Percentiles rank a stretch among this genome's conserved stretches.
phyloP scores from a whole-genome alignment of 1,140 invertebrate genomes.

The Coenobita brevimanus region DNA sequence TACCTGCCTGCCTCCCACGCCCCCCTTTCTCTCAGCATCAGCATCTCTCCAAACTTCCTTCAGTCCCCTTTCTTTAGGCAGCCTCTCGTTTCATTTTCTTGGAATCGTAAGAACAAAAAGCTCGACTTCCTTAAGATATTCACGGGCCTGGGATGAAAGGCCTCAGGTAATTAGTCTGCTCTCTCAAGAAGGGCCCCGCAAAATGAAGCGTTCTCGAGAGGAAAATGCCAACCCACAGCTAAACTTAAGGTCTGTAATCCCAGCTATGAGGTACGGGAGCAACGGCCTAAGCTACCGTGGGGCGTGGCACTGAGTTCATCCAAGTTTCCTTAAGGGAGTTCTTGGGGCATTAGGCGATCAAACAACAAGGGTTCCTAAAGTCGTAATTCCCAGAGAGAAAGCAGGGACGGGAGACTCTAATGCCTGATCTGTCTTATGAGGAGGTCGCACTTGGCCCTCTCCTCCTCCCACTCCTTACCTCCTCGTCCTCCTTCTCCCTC shows the following conservation, averaged over 20 bases:
- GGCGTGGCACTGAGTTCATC: conserved; percentile 53
- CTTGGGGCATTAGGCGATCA: conserved; percentile 52
- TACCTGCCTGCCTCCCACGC: not conserved
- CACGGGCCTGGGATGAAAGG: conserved; percentile 65
- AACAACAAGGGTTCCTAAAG: conserved; percentile 42
- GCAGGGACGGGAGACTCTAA: not conserved
- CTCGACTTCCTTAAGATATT: conserved; percentile 67
- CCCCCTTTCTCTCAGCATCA: not conserved
- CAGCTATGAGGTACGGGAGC: not conserved
- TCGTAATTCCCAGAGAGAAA: conserved; percentile 36
- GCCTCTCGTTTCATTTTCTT: conserved; percentile 64
- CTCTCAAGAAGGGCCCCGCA: conserved; percentile 59
- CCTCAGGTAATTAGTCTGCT: conserved; percentile 64
- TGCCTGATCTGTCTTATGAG: conserved; percentile 14
- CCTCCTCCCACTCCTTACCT: not conserved
- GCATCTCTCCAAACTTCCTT: not conserved
- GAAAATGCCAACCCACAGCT: conserved; percentile 50
- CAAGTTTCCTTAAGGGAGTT: conserved; percentile 31
- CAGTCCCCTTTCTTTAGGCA: conserved; percentile 42
- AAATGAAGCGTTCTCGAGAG: conserved; percentile 52
- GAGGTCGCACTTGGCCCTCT: conserved; percentile 6
- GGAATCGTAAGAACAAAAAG: conserved; percentile 66
- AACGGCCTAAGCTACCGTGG: conserved; percentile 21
- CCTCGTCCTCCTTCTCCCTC: too few species aligned
- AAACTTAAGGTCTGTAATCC: conserved; percentile 23